A percentile compares a stretch with the other conserved stretches of the same genome.
Conservation (phyloP, 2,797 vertebrate genomes). For the Sciurus carolinensis region DNA sequence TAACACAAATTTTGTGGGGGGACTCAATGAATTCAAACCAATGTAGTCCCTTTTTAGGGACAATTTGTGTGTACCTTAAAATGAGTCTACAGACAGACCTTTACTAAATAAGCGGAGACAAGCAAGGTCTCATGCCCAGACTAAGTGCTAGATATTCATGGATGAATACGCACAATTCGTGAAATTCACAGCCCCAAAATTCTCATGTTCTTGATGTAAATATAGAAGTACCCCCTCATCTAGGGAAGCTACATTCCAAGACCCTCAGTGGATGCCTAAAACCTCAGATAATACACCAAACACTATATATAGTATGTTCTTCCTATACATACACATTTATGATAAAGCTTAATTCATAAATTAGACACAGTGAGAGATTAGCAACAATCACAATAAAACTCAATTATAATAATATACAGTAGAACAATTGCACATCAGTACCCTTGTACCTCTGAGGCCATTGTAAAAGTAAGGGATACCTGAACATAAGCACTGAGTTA, state of each 20-base stretch:
- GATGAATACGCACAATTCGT: not conserved
- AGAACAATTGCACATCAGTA: not conserved
- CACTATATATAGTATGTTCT: not conserved
- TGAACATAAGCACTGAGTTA: not conserved
- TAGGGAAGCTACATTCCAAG: not conserved
- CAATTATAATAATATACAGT: not conserved
- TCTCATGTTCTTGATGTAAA: not conserved
- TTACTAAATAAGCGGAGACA: slow-evolving; percentile 1
- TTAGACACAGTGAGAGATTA: not conserved
- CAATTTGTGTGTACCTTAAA: not conserved
- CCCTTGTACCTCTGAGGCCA: not conserved
- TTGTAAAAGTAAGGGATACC: not conserved
- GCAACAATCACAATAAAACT: not conserved
- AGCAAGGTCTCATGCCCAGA: not conserved
- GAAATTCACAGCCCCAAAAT: not conserved
- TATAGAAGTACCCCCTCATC: not conserved
- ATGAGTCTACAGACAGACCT: not conserved
- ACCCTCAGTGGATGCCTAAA: not conserved
- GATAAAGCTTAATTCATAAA: not conserved
- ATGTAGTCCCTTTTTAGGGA: not conserved
- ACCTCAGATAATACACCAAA: not conserved
- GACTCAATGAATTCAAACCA: not conserved
- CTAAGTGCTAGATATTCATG: not conserved
- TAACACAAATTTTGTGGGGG: not conserved
- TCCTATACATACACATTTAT: not conserved